Base-by-base conservation (phyloP, 2,113 vertebrate species). In the Odontophorus gujanensis region DNA sequence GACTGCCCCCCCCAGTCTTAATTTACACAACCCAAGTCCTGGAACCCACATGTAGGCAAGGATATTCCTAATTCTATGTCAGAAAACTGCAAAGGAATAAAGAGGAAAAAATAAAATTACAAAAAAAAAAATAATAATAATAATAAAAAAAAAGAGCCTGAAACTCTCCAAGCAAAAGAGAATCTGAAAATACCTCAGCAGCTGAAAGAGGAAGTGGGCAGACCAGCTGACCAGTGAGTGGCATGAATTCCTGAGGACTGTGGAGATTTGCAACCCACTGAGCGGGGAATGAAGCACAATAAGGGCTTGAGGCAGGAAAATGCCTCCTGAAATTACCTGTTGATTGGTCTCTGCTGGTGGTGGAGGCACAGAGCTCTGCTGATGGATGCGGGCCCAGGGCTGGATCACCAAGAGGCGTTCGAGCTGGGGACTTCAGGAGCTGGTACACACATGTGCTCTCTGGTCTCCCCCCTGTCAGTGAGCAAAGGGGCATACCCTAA, bases 401-500 rank as follows among this genome's bases (percentile, higher is more conserved):
- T 88, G 51, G 48, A 9, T 88, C 43, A 57, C 2, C 30, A 6
- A 7, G 10, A 68, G 24, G 62, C 19, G 38, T 3, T 34, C 42
- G 13, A 12, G 16, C 28, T 38, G 9, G n/a, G 16, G 30, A 7
- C 17, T 58, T 36, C 48, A 80, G 22, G 55, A 8, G 5, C 8
- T 32, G 17, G 2, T 20, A 8, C 38, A 69, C 43, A 69, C 22
- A 30, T 8, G n/a, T 47, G 16, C 24, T 43, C 4, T 30, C 51
- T 18, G 17, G 1, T 34, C 72, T 75, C 45, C 26, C 68, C 18
- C 51, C 47, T 51, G 4, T 34, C 30, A 22, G 32, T 13, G 14
- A 85, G 25, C 4, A 5, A 8, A 15, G 24, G 36, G 13, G 45
- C 0, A 0, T 45, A 42, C 32, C 65, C 42, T 51, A 42, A 43